Evolutionary conservation across 2,888 invertebrate genomes (phyloP), one percentile per base, ranked within the genome.

Genomic region (Psococerastis gibbosa): DNA sequence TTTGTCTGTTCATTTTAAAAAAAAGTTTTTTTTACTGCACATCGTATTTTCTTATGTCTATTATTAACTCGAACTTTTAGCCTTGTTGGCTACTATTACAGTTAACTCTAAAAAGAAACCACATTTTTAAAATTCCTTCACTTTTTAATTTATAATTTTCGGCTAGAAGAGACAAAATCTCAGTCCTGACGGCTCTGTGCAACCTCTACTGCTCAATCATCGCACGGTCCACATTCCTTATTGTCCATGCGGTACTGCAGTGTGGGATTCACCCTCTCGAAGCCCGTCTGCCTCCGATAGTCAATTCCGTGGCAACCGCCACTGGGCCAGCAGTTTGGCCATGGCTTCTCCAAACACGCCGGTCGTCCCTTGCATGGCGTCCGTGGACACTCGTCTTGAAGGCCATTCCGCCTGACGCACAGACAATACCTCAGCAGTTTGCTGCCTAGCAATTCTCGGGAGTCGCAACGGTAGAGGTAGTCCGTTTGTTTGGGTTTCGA

Each of bases 311-410:
- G 20, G 11, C 38, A 38, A 13, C 38, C 38, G 15, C 38, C 38
- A 11, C 38, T 38, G 16, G 38, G 38, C 38, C 38, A 38, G 18
- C 45, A 45, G 34, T 45, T 34, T 5, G 43, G 45, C 43, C 34
- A 33, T 3, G 45, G 45, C 22, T 43, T 45, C 8, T 33, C 11
- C 15, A 45, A 31, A 17, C 45, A 45, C 3, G 43, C 41, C 8
- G 45, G 45, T 13, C 42, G 11, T 11, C 45, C 45, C n/a, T 32
- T 23, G 18, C 45, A 45, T 13, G 41, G 41, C 4, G 34, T 17
- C 20, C 38, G 17, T 20, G 38, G 38, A 22, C 38, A 38, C 13
- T 38, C 18, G 18, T 38, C 20, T 11, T 38, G 38, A 20, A 38
- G 22, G 16, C 38, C 38, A 18, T 38, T 38, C 22, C 38, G 38